Conservation (phyloP, 2,797 vertebrate genomes). For the Hyperoplus lanceolatus region DNA sequence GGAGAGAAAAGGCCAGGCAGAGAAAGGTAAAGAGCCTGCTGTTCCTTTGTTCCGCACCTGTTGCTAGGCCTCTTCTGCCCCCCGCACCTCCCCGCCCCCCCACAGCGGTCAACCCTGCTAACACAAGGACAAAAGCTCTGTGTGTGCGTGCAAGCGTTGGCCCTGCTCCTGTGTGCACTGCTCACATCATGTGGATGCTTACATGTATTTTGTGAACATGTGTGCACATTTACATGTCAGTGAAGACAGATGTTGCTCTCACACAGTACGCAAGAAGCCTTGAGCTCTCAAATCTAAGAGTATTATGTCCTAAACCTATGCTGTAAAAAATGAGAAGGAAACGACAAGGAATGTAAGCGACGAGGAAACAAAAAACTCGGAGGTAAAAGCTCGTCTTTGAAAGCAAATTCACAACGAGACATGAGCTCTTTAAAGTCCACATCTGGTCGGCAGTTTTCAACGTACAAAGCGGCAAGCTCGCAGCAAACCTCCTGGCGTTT, state of each 20-base stretch:
- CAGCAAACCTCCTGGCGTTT: constrained; percentile 23
- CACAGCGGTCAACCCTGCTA: constrained; percentile 40
- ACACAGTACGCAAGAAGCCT: constrained; percentile 18
- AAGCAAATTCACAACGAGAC: constrained; percentile 10
- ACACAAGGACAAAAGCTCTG: constrained; percentile 63
- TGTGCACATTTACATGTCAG: constrained; percentile 12
- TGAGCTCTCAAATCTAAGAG: not conserved
- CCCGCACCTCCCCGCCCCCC: constrained; percentile 9
- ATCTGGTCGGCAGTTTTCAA: constrained; percentile 68
- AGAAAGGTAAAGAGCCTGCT: constrained; percentile 80
- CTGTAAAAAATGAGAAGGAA: not conserved
- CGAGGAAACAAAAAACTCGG: not conserved
- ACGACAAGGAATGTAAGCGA: not conserved
- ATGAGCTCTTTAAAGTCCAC: constrained; percentile 19
- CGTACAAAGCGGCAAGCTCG: constrained; percentile 4
- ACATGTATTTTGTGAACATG: constrained; percentile 13
- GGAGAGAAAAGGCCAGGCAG: constrained; percentile 44
- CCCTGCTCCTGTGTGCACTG: not conserved
- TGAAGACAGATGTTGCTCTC: constrained; percentile 14
- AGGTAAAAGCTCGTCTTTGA: not conserved
- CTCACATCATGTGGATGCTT: not conserved
- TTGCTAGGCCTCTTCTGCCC: constrained; percentile 78
- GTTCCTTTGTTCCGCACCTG: constrained; percentile 84
- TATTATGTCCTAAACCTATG: not conserved
- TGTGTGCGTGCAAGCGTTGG: constrained; percentile 8